Base-by-base conservation (phyloP, 1,140 invertebrate genomes). In the Bactericera cockerelli region DNA sequence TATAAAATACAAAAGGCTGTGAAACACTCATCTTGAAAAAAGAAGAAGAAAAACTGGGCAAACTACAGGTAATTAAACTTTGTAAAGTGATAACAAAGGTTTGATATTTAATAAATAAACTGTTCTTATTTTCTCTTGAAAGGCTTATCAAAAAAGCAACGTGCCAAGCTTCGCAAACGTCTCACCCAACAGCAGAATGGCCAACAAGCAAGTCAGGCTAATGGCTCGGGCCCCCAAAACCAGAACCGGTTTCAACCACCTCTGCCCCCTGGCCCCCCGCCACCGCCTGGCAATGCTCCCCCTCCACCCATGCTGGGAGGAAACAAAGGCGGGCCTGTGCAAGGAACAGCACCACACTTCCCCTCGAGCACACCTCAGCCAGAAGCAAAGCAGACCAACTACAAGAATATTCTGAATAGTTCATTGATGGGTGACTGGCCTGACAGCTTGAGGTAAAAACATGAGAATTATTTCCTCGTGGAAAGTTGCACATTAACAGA, bases 61-160 rank as follows among this genome's bases (percentile, higher is more conserved):
- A n/a, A n/a, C n/a, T n/a, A n/a, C n/a, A n/a, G n/a, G n/a, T n/a
- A n/a, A n/a, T n/a, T n/a, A n/a, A n/a, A n/a, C n/a, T n/a, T n/a
- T n/a, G n/a, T n/a, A n/a, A n/a, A n/a, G n/a, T n/a, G n/a, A n/a
- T n/a, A n/a, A n/a, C n/a, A n/a, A n/a, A n/a, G n/a, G n/a, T n/a
- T n/a, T n/a, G n/a, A n/a, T n/a, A n/a, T n/a, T n/a, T n/a, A n/a
- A n/a, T n/a, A n/a, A n/a, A n/a, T n/a, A n/a, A n/a, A n/a, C n/a
- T n/a, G n/a, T n/a, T n/a, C n/a, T n/a, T 49, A 19, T 49, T 22
- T 22, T 49, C 22, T 16, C 22, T 6, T 36, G 10, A 11, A 6
- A 49, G 42, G 42, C 19, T 49, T 49, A n/a, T 49, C 42, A 10
- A 49, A 49, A n/a, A 49, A 49, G 22, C 42, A 49, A n/a, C 42